Evolutionary conservation across 2,797 vertebrate genomes (phyloP), one percentile per base, ranked within the genome.

Genomic region (Sciaenops ocellatus): DNA sequence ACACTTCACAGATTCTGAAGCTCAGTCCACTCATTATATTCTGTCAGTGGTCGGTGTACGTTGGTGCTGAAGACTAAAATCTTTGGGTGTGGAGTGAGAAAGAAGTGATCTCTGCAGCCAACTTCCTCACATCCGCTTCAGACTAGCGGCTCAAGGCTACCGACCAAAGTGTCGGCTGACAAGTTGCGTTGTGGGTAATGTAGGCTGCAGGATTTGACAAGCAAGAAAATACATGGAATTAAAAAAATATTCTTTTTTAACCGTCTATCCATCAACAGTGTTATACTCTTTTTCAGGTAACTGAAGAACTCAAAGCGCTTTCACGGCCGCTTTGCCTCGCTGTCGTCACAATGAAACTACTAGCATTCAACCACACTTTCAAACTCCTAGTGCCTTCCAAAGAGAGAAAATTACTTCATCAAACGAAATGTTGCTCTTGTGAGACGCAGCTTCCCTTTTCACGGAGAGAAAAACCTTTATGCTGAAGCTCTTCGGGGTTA

Each of bases 401-500:
- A 60, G 26, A 42, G 2, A 71, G 4, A 63, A 70, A 80, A 46
- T 3, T 1, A 47, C 28, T 42, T 65, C 17, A 75, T 71, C 50
- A 68, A 72, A 77, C 15, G 6, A 34, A 75, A 54, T 2, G 34
- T 18, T 16, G 47, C 42, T 54, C 11, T 60, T 5, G 6, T 59
- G 26, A 82, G 74, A 42, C 16, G 42, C 38, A 47, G 28, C 24
- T 46, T 44, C 60, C 16, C 9, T 5, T 73, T 61, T 55, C 22
- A 66, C 0, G 3, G 6, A 66, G 34, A 5, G 4, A 50, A 69
- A 81, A 63, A 59, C 56, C 66, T 67, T 72, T 44, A 12, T 44
- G 59, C 20, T 22, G 2, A 52, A 67, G n/a, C 24, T 63, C 54
- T 42, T 71, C 50, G 41, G 62, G 54, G 71, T 73, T 83, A 56